phyloP scores from a whole-genome alignment of 2,113 vertebrate genomes.

The Oxygymnocypris stewartii region DNA sequence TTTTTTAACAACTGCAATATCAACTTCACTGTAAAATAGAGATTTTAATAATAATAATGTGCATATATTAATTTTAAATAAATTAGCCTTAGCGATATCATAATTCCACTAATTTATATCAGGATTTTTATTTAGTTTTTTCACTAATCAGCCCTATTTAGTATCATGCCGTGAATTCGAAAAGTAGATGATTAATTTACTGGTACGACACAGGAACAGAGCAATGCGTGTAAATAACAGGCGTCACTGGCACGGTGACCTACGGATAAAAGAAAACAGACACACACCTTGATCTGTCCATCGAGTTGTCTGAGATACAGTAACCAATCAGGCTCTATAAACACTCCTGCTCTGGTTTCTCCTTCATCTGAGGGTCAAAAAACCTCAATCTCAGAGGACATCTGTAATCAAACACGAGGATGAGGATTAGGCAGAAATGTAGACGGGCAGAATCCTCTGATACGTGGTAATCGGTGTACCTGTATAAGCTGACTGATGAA shows the following conservation, averaged over 20 bases:
- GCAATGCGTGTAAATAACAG: neutral
- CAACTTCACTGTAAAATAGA: too few relatives aligned
- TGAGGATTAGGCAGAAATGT: neutral
- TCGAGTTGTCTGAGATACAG: constrained; percentile 79
- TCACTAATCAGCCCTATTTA: neutral
- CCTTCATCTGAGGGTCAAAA: constrained; percentile 94
- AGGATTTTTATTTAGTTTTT: too few relatives aligned
- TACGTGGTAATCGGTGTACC: constrained; percentile 59
- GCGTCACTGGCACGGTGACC: neutral
- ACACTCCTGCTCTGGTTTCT: constrained; percentile 92
- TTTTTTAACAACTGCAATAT: too few relatives aligned
- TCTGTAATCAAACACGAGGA: constrained; percentile 66
- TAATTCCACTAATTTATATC: too few relatives aligned
- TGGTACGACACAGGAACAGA: neutral
- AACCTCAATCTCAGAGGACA: constrained; percentile 88
- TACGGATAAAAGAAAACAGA: neutral
- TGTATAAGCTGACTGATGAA: constrained; percentile 88
- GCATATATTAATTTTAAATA: too few relatives aligned
- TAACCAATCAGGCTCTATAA: constrained; percentile 87
- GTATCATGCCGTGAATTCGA: neutral
- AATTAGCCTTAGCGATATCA: too few relatives aligned
- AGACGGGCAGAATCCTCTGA: neutral
- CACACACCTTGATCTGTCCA: constrained; percentile 86
- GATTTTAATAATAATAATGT: too few relatives aligned
- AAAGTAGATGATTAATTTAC: neutral